Evolutionary conservation across 1,140 invertebrate genomes (phyloP), one percentile per base, ranked within the genome.

Genomic region (Plectrocnemia conspersa): DNA sequence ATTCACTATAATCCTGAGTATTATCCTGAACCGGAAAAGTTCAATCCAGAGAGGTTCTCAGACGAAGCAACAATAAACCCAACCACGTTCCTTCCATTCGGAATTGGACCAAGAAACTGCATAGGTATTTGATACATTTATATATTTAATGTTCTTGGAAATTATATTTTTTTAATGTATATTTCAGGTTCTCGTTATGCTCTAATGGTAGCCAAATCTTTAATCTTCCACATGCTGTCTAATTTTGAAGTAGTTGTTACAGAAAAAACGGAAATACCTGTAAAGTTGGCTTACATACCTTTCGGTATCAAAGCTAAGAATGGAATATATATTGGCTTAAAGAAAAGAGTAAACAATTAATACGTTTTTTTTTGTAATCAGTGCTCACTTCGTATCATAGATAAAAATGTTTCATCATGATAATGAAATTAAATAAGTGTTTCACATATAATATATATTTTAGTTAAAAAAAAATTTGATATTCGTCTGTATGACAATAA

Each of bases 21-120:
- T 24, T 78, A 66, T 57, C 63, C 65, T 0, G 59, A 79, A 29
- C 77, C 78, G 3, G 67, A 75, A 13, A 65, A 56, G 41, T 79
- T 78, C 54, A 58, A 74, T 63, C 78, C 78, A 1, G 75, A 76
- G 50, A 55, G 78, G 35, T 80, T 77, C 54, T 59, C 61, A 11
- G 67, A 70, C 10, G 66, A 73, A 40, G n/a, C 40, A 10, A 45
- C 52, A 10, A 63, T 65, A 3, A 38, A 54, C 29, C 53, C 57
- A 1, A 71, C 62, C 15, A 55, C 67, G 1, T 81, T 67, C 62
- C 52, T 78, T 40, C 76, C 79, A 1, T 82, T 81, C 63, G 78
- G 79, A 9, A 42, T 64, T 3, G 79, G 79, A 11, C 78, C 77
- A 0, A 63, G 64, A 18, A 62, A 53, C 38, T 65, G 63, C 38